Evolutionary conservation across 2,888 invertebrate genomes (phyloP).

Genomic region (Toxonevra muliebris): DNA sequence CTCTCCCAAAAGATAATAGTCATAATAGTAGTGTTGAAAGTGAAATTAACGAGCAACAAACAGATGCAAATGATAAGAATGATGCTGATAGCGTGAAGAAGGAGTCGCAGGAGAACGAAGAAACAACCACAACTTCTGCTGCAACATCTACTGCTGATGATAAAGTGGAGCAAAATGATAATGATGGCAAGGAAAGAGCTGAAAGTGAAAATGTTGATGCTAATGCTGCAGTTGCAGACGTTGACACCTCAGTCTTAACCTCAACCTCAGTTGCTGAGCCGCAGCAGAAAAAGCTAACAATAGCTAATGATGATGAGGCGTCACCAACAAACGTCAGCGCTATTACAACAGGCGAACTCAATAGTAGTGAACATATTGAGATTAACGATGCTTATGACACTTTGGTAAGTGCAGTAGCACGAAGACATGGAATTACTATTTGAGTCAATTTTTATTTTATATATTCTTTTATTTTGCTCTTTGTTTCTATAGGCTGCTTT

Average conservation of each 20-base stretch:
- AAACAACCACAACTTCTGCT: neutral
- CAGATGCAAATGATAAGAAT: conserved; percentile 9
- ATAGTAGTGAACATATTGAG: conserved; percentile 50
- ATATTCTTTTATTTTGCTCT: neutral
- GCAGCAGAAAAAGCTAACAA: conserved; percentile 27
- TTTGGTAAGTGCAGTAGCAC: conserved; percentile 47
- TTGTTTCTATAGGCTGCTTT: conserved; percentile 43
- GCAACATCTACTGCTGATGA: neutral
- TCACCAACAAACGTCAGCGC: neutral
- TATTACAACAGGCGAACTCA: conserved; percentile 17
- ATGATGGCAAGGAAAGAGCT: conserved; percentile 9
- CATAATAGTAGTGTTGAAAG: neutral
- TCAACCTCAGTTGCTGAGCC: neutral
- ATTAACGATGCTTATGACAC: conserved; percentile 58
- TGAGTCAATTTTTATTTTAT: neutral
- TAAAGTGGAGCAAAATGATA: conserved; percentile 3
- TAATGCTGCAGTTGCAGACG: neutral
- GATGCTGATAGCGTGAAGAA: neutral
- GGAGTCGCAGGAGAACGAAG: neutral
- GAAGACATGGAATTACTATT: too few relatives aligned
- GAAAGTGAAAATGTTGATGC: conserved; percentile 26
- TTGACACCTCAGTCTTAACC: neutral
- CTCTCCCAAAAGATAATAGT: neutral
- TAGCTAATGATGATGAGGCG: neutral
- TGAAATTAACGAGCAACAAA: conserved; percentile 2